Evolutionary conservation across 2,888 invertebrate genomes (phyloP).

Genomic region (Lithophane socia): DNA sequence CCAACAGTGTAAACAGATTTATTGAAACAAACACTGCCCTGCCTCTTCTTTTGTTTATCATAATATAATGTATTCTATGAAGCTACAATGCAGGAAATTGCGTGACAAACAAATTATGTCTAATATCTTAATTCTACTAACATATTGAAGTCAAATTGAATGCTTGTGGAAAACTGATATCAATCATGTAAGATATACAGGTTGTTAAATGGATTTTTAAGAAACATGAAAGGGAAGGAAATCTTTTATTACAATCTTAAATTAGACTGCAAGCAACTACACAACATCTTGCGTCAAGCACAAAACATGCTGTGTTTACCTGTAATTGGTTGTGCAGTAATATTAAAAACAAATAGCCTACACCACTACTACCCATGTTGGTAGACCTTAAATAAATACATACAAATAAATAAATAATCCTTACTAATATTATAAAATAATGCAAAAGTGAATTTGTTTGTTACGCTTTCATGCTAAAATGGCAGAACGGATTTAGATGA

Average conservation of each 20-base stretch:
- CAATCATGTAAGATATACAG: neutral
- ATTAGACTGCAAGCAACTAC: neutral
- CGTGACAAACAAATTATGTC: too few species aligned
- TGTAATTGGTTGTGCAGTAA: slow-evolving; percentile 22
- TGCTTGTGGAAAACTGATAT: neutral
- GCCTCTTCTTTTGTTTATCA: neutral
- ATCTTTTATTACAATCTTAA: neutral
- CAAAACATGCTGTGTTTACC: slow-evolving; percentile 23
- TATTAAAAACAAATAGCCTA: slow-evolving; percentile 25
- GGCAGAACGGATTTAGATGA: too few species aligned
- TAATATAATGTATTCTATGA: too few species aligned
- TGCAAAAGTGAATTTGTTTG: too few species aligned
- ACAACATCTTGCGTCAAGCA: slow-evolving; percentile 6
- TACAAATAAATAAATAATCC: slow-evolving; percentile 19
- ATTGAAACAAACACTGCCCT: neutral
- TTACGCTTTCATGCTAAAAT: too few species aligned
- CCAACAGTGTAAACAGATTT: neutral
- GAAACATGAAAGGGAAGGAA: too few species aligned
- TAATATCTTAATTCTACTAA: too few species aligned
- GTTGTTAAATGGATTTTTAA: neutral
- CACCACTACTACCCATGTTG: slow-evolving; percentile 19
- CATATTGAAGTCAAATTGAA: neutral
- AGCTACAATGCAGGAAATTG: too few species aligned
- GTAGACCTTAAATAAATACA: slow-evolving; percentile 30
- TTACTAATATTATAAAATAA: too few species aligned